Percentiles rank a stretch among this genome's conserved stretches.
Conservation (phyloP, 1,140 invertebrate species). For the Orchestia grillus region DNA sequence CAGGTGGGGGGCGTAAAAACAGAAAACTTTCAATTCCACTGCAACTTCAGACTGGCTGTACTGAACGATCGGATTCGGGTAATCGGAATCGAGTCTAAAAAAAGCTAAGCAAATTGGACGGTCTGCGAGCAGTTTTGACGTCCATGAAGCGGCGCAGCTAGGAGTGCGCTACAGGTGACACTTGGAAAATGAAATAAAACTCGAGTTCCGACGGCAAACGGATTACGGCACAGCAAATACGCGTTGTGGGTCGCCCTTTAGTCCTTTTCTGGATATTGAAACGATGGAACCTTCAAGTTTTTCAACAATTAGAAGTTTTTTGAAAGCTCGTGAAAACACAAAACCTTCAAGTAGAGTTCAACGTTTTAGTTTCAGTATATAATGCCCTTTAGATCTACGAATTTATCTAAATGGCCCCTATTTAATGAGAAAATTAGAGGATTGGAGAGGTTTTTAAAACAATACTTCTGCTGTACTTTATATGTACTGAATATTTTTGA, state of each 20-base stretch:
- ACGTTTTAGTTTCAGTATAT: background rate
- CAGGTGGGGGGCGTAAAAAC: too few species aligned
- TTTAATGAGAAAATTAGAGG: too few species aligned
- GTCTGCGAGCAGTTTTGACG: background rate
- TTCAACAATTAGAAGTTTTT: background rate
- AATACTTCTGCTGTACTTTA: too few species aligned
- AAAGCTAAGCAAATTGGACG: background rate
- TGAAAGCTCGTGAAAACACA: background rate
- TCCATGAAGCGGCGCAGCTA: background rate
- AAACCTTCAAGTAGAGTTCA: background rate
- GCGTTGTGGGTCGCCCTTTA: background rate
- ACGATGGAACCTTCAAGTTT: background rate
- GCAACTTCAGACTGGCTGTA: background rate
- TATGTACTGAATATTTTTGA: too few species aligned
- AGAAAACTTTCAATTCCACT: background rate
- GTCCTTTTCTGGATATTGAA: background rate
- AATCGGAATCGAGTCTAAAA: background rate
- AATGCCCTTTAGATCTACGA: too few species aligned
- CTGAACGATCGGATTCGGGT: background rate
- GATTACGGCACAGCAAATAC: background rate
- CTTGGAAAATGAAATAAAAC: background rate
- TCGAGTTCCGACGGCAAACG: background rate
- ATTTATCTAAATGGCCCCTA: too few species aligned
- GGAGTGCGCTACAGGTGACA: too few species aligned
- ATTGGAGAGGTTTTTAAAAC: too few species aligned